Evolutionary conservation across 2,797 vertebrate genomes (phyloP), one percentile per base, ranked within the genome.

Genomic region (Xiphorhynchus erythropygius): DNA sequence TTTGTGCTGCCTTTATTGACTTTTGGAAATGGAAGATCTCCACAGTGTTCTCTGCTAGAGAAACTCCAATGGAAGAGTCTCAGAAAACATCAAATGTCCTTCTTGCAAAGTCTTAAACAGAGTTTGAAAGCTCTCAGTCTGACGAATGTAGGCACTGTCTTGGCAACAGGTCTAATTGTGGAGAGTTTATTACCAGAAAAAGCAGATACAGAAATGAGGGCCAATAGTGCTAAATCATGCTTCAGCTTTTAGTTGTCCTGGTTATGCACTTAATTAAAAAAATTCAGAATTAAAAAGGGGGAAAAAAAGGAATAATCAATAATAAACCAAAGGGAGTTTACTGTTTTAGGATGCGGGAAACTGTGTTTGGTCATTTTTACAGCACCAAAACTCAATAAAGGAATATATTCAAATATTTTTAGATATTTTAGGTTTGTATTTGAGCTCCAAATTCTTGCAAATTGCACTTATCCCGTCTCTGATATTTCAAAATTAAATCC

Each of bases 281-380:
- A 75, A 56, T 62, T 44, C 32, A 70, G 12, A 68, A 62, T 18
- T 37, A 37, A 35, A 64, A 59, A 42, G 7, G 3, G 3, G 3
- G 3, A 49, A 27, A 25, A 25, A 49, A 59, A 35, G 18, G 2
- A 32, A 44, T 13, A 39, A 46, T 7, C 23, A 17, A 74, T 2
- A 80, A 52, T n/a, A 75, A 79, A 4, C 3, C 22, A 78, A 10
- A 30, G 9, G 21, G 9, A 63, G 4, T 59, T 56, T 60, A 28
- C 13, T 46, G 5, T 2, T 41, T 44, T 32, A n/a, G 41, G 13
- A 82, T n/a, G 11, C 7, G 1, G 9, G 25, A 84, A 84, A n/a
- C 0, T 0, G 24, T 56, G 41, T 18, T 6, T 32, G 25, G 35
- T 32, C 0, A 1, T 44, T 77, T 41, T 14, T 83, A 52, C 30